Percentiles rank a stretch among this genome's conserved stretches.
phyloP scores from a whole-genome alignment of 2,113 vertebrate genomes.

The Syrrhaptes paradoxus region DNA sequence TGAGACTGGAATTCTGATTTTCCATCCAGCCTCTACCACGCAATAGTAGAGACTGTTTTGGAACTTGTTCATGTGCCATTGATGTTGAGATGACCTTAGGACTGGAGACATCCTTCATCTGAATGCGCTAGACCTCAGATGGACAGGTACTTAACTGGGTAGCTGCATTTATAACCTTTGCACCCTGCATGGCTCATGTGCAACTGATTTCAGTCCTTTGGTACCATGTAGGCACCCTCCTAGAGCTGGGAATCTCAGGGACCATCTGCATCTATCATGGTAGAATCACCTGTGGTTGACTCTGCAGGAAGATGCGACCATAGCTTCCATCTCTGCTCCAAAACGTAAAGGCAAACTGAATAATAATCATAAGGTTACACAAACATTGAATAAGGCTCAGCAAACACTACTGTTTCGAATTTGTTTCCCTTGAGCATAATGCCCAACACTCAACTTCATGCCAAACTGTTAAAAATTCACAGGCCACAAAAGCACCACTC shows the following conservation, averaged over 20 bases:
- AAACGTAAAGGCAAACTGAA: neutral
- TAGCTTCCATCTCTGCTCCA: neutral
- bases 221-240: accelerated
- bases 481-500: neutral
- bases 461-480: neutral
- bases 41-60: neutral
- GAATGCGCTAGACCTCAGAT: neutral
- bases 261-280: neutral
- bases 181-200: accelerated
- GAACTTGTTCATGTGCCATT: accelerated
- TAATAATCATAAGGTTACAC: neutral
- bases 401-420: neutral
- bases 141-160: neutral
- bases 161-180: neutral
- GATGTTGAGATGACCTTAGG: accelerated
- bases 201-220: too few relatives aligned
- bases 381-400: neutral
- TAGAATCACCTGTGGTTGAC: neutral
- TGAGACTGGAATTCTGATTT: neutral
- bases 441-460: neutral
- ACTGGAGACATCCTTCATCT: neutral
- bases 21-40: neutral
- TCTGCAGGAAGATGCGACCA: neutral
- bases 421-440: neutral
- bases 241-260: neutral